phyloP scores from a whole-genome alignment of 2,888 invertebrate genomes.

The Drosophila paranaensis region DNA sequence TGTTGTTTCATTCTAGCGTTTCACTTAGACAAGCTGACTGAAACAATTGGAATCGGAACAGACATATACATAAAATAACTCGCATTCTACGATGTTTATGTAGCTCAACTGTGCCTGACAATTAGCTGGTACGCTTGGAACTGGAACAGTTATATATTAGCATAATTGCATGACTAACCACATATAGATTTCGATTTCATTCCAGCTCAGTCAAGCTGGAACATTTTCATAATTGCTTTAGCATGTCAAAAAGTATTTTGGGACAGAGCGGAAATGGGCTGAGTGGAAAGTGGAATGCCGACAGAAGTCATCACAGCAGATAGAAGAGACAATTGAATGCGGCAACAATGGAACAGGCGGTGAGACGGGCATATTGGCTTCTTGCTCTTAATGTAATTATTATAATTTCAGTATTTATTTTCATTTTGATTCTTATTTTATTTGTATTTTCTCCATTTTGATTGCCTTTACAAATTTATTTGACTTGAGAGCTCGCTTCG shows the following conservation, averaged over 20 bases:
- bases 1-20: too few relatives aligned
- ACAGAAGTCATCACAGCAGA: neutral
- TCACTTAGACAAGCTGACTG: too few relatives aligned
- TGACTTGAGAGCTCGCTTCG: neutral
- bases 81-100: too few relatives aligned
- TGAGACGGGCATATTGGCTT: neutral
- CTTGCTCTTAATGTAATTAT: neutral
- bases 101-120: too few relatives aligned
- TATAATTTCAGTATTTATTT: neutral
- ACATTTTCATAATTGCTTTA: neutral
- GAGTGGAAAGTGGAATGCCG: neutral
- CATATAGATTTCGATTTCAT: neutral
- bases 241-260: conserved; percentile 1
- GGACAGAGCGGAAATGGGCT: neutral
- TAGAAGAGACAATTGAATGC: neutral
- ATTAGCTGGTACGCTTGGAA: neutral
- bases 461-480: conserved; percentile 21
- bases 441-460: neutral
- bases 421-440: neutral
- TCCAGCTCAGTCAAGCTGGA: neutral
- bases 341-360: neutral
- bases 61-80: too few relatives aligned
- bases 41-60: too few relatives aligned
- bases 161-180: too few relatives aligned
- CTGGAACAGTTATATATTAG: neutral